A percentile compares a stretch with the other conserved stretches of the same genome.
Evolutionary conservation across 2,797 vertebrate species (phyloP).

Genomic region (Oreochromis grahami): DNA sequence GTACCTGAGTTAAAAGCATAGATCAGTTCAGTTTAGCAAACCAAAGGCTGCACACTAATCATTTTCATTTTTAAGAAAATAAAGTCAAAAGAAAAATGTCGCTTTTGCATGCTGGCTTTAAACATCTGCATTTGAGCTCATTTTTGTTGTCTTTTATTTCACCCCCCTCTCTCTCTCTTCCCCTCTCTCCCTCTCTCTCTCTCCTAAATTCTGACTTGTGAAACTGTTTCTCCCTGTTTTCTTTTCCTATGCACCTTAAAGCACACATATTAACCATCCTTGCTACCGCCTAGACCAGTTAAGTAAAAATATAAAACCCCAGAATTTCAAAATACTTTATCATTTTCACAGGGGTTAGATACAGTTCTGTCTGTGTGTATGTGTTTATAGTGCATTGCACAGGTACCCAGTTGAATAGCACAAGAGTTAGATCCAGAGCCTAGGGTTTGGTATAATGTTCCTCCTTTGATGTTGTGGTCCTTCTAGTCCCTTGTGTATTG

Average conservation of each 20-base stretch:
- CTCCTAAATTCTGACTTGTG: slow-evolving; percentile 87
- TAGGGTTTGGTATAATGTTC: slow-evolving; percentile 74
- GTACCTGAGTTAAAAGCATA: background rate
- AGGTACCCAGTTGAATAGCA: background rate
- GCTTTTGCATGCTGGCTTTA: slow-evolving; percentile 84
- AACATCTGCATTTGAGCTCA: slow-evolving; percentile 90
- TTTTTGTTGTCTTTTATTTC: slow-evolving; percentile 85
- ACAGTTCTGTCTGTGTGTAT: slow-evolving; percentile 18
- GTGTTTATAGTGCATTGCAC: background rate
- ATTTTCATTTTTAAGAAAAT: slow-evolving; percentile 6
- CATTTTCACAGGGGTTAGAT: slow-evolving; percentile 32
- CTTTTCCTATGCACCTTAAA: slow-evolving; percentile 93
- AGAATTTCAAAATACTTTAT: slow-evolving; percentile 47
- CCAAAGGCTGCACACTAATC: slow-evolving; percentile 67
- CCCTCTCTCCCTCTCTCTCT: slow-evolving; percentile 53
- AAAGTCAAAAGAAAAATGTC: background rate
- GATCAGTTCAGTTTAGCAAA: background rate
- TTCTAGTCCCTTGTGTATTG: slow-evolving; percentile 81
- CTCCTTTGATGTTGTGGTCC: slow-evolving; percentile 79
- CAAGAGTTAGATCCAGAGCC: slow-evolving; percentile 47
- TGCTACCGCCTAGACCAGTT: slow-evolving; percentile 99
- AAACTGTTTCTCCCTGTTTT: slow-evolving; percentile 96
- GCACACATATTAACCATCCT: slow-evolving; percentile 99
- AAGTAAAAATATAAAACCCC: slow-evolving; percentile 88
- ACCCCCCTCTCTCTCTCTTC: background rate